Evolutionary conservation across 2,797 vertebrate genomes (phyloP).

Genomic region (Etheostoma perlongum): DNA sequence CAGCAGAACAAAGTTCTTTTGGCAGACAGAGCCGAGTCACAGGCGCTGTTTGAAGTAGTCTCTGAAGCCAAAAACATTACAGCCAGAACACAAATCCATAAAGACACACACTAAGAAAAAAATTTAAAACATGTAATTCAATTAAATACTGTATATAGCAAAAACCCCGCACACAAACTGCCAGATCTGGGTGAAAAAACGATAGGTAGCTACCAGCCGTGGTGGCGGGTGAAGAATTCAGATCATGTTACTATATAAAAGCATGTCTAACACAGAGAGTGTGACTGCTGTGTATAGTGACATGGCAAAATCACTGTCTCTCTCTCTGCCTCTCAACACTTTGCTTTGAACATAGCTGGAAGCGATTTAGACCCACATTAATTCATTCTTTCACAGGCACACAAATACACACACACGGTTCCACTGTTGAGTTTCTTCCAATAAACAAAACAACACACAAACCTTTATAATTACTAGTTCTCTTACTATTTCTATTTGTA

Average conservation of each 20-base stretch:
- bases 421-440: background rate
- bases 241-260: slow-evolving; percentile 55
- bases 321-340: slow-evolving; percentile 23
- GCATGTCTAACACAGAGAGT: slow-evolving; percentile 42
- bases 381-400: slow-evolving; percentile 24
- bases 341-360: slow-evolving; percentile 46
- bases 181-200: slow-evolving; percentile 34
- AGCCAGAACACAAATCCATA: slow-evolving; percentile 43
- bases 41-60: slow-evolving; percentile 57
- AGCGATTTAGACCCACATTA: slow-evolving; percentile 46
- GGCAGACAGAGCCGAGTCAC: slow-evolving; percentile 57
- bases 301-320: slow-evolving; percentile 44
- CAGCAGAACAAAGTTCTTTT: slow-evolving; percentile 74
- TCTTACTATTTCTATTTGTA: background rate
- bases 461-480: background rate
- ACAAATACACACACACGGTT: slow-evolving; percentile 1
- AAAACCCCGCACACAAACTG: background rate
- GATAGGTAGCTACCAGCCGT: slow-evolving; percentile 32
- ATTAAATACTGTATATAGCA: slow-evolving; percentile 40
- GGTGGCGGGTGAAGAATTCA: slow-evolving; percentile 47
- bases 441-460: slow-evolving; percentile 6
- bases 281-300: slow-evolving; percentile 57
- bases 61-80: slow-evolving; percentile 58
- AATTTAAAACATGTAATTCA: slow-evolving; percentile 43
- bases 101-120: slow-evolving; percentile 34